Percentiles rank a stretch among this genome's conserved stretches.
Evolutionary conservation across 2,888 invertebrate species (phyloP).

Genomic region (Monochamus alternatus): DNA sequence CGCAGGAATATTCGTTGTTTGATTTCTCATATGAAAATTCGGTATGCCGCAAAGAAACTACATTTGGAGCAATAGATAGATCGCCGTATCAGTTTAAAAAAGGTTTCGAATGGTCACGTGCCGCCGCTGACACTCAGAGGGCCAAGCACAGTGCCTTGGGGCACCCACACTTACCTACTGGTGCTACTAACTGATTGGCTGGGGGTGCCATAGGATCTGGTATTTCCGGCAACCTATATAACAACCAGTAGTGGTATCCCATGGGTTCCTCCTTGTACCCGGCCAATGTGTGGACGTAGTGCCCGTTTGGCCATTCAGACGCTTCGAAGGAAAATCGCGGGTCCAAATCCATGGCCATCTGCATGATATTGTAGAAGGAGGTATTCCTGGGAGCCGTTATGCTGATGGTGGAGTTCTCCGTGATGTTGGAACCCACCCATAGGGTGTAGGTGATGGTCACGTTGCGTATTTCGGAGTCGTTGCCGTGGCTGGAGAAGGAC

Average conservation of each 20-base stretch:
- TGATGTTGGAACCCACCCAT: constrained; percentile 91
- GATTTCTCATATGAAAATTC: no score
- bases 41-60: no score
- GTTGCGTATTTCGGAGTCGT: constrained; percentile 78
- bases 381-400: constrained; percentile 83
- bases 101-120: no score
- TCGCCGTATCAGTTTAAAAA: no score
- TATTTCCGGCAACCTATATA: constrained; percentile 86
- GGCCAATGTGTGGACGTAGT: constrained; percentile 90
- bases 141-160: neutral
- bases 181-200: constrained; percentile 89
- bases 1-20: no score
- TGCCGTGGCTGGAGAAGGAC: constrained; percentile 68
- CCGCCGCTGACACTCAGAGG: neutral
- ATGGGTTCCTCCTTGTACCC: constrained; percentile 86
- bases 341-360: constrained; percentile 87
- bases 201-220: constrained; percentile 88
- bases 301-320: constrained; percentile 93
- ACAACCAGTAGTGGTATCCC: constrained; percentile 92
- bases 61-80: no score
- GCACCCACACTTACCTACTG: constrained; percentile 79
- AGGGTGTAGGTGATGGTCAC: constrained; percentile 88
- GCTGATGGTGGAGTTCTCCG: constrained; percentile 85
- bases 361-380: constrained; percentile 79
- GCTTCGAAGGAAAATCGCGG: constrained; percentile 77